A percentile compares a stretch with the other conserved stretches of the same genome.
These are phyloP conservation scores for Orbicella faveolata DNA, from an alignment of 64 coral and sea anemone genomes.

Conservation along the genomic window DNA sequence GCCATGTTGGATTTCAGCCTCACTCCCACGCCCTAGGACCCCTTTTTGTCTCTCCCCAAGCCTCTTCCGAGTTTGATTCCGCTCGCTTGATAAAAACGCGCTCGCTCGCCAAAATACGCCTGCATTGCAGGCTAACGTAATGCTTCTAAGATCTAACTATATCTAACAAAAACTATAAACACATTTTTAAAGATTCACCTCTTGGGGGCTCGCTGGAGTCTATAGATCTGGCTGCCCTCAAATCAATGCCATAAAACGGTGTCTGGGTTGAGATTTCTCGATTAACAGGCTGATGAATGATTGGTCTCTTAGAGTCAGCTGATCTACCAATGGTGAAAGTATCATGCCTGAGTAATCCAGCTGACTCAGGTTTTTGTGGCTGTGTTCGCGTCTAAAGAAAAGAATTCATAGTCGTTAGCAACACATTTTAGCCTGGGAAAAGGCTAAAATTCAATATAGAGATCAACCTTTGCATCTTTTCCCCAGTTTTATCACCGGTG, in stretches of 20 bases:
- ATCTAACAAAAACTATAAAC: too few species aligned
- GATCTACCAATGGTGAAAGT: slow-evolving; percentile 8
- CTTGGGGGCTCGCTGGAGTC: slow-evolving; percentile 76
- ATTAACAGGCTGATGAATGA: slow-evolving; percentile 16
- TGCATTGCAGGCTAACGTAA: too few species aligned
- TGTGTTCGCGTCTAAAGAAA: background rate
- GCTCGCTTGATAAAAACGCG: too few species aligned
- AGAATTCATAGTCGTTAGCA: background rate
- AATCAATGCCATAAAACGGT: slow-evolving; percentile 67
- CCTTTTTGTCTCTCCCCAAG: too few species aligned
- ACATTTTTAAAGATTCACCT: slow-evolving; percentile 12
- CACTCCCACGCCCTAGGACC: too few species aligned
- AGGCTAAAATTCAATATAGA: too few species aligned
- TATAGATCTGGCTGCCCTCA: slow-evolving; percentile 64
- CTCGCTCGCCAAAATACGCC: too few species aligned
- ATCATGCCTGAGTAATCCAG: slow-evolving; percentile 7
- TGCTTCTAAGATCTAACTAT: too few species aligned
- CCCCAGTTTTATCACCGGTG: too few species aligned
- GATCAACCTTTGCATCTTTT: too few species aligned
- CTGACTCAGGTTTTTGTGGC: background rate
- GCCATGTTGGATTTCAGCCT: too few species aligned
- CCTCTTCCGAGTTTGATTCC: too few species aligned
- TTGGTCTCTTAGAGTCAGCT: background rate
- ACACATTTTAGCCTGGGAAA: background rate
- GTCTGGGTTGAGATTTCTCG: slow-evolving; percentile 67